Base-by-base conservation (phyloP, 2,113 vertebrate genomes). In the Acanthisitta chloris region DNA sequence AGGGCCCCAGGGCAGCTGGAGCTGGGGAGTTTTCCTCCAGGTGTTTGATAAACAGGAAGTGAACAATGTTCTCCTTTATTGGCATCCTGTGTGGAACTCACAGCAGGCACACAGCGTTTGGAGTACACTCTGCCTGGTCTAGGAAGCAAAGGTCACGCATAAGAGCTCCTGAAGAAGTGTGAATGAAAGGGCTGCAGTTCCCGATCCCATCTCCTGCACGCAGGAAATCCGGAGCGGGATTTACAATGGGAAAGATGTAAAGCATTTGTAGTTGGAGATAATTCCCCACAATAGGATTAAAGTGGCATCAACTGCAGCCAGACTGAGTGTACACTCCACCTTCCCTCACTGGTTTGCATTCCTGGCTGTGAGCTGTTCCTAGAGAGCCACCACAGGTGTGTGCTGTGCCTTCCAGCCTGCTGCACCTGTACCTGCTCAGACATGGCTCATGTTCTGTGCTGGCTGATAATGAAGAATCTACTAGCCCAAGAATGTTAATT, bases 1-100 rank as follows among this genome's bases (percentile, higher is more conserved):
- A 0, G 18, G 4, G 1, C 4, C 5, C 0, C 28, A 20, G n/a
- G 3, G 14, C 7, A 31, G 21, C 43, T 40, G 52, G 25, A 3
- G 19, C 3, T 1, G 66, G 24, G 49, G 31, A 12, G 71, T 2
- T 59, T 91, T 73, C 4, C 71, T 61, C 2, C 11, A 29, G 29
- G 31, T 2, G 2, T 5, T 26, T 55, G 55, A n/a, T 36, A 55
- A 54, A 54, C 25, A 49, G 24, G 0, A 4, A 66, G 24, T 2
- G 18, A 61, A 23, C 24, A 5, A 13, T 4, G 13, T 29, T 25
- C 55, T 61, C 48, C 7, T 0, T 8, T 25, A 5, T 5, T 4
- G 58, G 25, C 52, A 12, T 9, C 81, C 64, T 7, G 0, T 8
- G 64, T 10, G 52, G 12, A 7, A 9, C 70, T 13, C 7, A 2